Conservation (phyloP, 2,797 vertebrate genomes). For the Ctenopoma kingsleyae region DNA sequence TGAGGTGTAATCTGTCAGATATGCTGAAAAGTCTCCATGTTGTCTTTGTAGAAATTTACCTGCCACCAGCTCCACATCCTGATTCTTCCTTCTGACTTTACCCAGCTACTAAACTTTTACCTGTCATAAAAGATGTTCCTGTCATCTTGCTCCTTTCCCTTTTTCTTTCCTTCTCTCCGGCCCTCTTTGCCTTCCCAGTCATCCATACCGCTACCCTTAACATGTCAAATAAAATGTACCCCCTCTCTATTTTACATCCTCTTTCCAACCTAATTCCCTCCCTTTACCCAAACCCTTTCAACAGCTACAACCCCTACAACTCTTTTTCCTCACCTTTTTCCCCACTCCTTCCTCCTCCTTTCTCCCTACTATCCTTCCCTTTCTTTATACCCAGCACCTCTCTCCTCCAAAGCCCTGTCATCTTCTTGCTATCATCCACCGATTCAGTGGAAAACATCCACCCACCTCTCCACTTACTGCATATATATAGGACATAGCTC, state of each 20-base stretch:
- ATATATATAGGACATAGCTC: constrained; percentile 70
- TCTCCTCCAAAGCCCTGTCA: constrained; percentile 73
- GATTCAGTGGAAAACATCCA: constrained; percentile 70
- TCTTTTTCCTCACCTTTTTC: constrained; percentile 25
- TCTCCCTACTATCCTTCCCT: constrained; percentile 26
- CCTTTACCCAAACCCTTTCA: constrained; percentile 51
- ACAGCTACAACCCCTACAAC: constrained; percentile 40
- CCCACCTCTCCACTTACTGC: constrained; percentile 77
- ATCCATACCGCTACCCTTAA: constrained; percentile 46
- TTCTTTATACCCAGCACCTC: constrained; percentile 52
- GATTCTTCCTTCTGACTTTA: constrained; percentile 57
- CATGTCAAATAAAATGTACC: constrained; percentile 57
- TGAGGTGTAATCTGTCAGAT: constrained; percentile 63
- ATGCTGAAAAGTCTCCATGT: constrained; percentile 62
- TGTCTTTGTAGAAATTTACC: constrained; percentile 73
- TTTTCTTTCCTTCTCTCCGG: constrained; percentile 41
- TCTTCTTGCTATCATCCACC: constrained; percentile 65
- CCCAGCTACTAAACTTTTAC: constrained; percentile 69
- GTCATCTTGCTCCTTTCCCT: constrained; percentile 55
- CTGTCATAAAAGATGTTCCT: constrained; percentile 71
- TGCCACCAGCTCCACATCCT: constrained; percentile 61
- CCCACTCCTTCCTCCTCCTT: neutral
- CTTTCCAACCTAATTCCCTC: constrained; percentile 57
- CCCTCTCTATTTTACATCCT: constrained; percentile 55
- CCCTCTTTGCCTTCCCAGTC: constrained; percentile 58